Conservation (phyloP, 2,888 invertebrate species). For the Gortyna flavago region DNA sequence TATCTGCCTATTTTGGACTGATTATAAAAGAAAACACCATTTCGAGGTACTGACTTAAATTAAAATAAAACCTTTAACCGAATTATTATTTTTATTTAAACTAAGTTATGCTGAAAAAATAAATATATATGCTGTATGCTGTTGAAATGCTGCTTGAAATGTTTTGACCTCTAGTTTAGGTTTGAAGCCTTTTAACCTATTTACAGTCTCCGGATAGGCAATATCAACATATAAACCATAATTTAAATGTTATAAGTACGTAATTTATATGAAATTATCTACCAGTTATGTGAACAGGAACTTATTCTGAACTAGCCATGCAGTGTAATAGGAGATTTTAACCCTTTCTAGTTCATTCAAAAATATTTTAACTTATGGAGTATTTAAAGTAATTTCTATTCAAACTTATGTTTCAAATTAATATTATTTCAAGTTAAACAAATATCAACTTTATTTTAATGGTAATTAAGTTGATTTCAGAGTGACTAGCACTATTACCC, state of each 20-base stretch:
- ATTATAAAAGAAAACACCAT: slow-evolving; percentile 91
- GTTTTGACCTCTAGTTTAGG: neutral
- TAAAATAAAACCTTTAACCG: no score
- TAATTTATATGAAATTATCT: neutral
- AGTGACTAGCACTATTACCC: no score
- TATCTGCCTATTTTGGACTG: slow-evolving; percentile 94
- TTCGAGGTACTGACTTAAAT: slow-evolving; percentile 78
- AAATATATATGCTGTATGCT: no score
- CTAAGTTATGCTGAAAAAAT: no score
- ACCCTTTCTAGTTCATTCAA: neutral
- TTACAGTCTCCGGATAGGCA: neutral
- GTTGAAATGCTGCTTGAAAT: no score
- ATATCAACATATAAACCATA: neutral
- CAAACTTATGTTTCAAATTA: no score
- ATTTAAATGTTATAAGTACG: neutral
- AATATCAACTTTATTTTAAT: no score
- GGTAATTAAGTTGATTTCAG: no score
- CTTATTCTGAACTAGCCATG: neutral
- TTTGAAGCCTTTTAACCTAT: neutral
- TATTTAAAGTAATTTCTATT: neutral
- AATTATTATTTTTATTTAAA: neutral
- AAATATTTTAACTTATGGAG: neutral
- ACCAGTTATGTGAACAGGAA: neutral
- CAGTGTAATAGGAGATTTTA: neutral
- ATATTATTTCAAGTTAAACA: no score